Percentiles rank a stretch among this genome's conserved stretches.
Evolutionary conservation across 2,113 vertebrate genomes (phyloP).

Genomic region (Alexandromys fortis): DNA sequence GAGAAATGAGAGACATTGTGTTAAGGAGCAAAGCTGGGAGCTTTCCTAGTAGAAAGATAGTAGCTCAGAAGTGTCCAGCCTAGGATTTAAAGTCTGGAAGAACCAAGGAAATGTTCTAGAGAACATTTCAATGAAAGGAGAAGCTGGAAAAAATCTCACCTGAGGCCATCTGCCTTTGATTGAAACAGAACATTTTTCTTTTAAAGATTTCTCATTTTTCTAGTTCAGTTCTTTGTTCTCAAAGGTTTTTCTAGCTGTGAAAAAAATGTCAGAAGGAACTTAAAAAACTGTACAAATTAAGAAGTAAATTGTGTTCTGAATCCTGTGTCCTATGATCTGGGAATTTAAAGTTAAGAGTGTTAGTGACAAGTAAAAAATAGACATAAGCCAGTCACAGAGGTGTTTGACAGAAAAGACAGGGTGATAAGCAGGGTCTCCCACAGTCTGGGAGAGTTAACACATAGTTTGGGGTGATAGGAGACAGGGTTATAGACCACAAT

Average conservation of each 20-base stretch:
- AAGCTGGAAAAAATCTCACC: background rate
- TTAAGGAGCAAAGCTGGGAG: background rate
- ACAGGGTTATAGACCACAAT: background rate
- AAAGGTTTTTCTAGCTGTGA: slow-evolving; percentile 17
- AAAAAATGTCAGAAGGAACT: slow-evolving; percentile 24
- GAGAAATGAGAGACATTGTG: slow-evolving; percentile 25
- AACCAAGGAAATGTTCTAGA: background rate
- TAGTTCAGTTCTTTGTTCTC: background rate
- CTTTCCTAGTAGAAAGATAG: background rate
- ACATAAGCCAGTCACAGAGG: background rate
- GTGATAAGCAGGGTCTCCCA: background rate
- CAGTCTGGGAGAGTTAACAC: background rate
- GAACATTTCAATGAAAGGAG: background rate
- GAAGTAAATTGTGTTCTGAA: slow-evolving; percentile 40
- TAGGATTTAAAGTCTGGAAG: slow-evolving; percentile 13
- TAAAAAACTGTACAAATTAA: background rate
- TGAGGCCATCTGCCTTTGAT: background rate
- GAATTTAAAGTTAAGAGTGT: slow-evolving; percentile 27
- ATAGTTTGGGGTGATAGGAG: background rate
- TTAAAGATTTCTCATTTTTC: slow-evolving; percentile 44
- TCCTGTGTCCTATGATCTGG: slow-evolving; percentile 37
- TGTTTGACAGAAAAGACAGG: background rate
- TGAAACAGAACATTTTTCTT: slow-evolving; percentile 4
- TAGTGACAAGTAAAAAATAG: slow-evolving; percentile 8
- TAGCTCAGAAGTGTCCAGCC: background rate